phyloP scores from a whole-genome alignment of 2,113 vertebrate genomes.

The Phylloscopus whistleri region DNA sequence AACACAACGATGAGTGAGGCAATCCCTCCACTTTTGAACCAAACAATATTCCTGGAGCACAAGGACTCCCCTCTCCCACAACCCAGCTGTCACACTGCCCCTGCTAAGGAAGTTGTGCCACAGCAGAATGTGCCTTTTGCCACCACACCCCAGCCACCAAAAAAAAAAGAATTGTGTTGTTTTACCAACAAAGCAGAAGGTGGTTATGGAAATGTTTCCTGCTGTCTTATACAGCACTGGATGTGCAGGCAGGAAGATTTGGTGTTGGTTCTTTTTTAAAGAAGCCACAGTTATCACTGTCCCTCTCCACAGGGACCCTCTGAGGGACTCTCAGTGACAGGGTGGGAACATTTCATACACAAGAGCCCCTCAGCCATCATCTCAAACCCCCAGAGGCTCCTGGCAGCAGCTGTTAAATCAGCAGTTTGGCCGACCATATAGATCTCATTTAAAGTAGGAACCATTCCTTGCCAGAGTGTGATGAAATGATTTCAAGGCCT shows the following conservation, averaged over 20 bases:
- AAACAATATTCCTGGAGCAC: background rate
- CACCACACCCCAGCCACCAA: background rate
- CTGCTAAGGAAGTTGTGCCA: accelerated
- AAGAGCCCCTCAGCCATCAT: background rate
- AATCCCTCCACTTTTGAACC: background rate
- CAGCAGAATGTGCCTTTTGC: background rate
- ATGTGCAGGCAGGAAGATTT: background rate
- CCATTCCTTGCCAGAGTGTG: background rate
- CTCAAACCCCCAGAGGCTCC: background rate
- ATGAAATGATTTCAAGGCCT: background rate
- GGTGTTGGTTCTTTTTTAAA: too few species aligned
- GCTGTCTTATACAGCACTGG: background rate
- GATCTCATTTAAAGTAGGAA: background rate
- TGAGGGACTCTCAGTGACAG: background rate
- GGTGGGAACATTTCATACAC: too few species aligned
- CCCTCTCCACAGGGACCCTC: background rate
- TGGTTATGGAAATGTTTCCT: background rate
- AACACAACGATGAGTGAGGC: background rate
- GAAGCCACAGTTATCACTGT: too few species aligned
- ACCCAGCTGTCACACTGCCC: background rate
- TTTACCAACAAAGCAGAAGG: background rate
- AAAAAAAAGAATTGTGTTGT: background rate
- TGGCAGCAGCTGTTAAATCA: background rate
- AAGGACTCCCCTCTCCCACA: background rate
- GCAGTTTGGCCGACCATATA: background rate